Percentiles rank a stretch among this genome's conserved stretches.
Conservation (phyloP, 2,113 vertebrate species). For the Spheniscus mendiculus region DNA sequence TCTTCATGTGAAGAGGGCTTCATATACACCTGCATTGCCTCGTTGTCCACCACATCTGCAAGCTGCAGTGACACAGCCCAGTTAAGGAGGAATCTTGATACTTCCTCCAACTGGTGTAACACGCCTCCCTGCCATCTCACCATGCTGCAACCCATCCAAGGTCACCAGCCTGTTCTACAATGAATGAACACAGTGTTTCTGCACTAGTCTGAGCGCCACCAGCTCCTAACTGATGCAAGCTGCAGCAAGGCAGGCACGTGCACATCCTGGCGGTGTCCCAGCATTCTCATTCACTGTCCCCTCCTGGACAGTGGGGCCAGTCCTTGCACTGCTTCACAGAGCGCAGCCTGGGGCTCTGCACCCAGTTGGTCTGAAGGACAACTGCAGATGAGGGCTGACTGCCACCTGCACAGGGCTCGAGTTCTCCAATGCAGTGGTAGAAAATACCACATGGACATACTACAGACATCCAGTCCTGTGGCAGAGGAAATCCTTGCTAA, state of each 20-base stretch:
- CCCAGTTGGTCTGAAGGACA: background rate
- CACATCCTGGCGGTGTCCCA: background rate
- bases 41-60: conserved; percentile 91
- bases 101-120: background rate
- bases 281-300: background rate
- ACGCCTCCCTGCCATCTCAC: background rate
- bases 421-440: background rate
- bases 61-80: conserved; percentile 71
- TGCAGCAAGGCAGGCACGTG: background rate
- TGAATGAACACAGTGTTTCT: background rate
- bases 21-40: conserved; percentile 91
- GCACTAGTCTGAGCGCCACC: background rate
- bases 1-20: conserved; percentile 85
- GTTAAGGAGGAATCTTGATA: background rate
- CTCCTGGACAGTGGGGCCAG: background rate
- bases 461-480: background rate
- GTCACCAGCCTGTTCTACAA: background rate
- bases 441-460: background rate
- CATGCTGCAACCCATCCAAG: background rate
- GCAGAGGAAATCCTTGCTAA: background rate
- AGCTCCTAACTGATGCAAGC: background rate
- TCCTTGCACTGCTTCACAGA: background rate
- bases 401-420: background rate
- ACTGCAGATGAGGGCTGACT: background rate
- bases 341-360: background rate